Evolutionary conservation across 2,888 invertebrate species (phyloP).

Genomic region (Spisula solida): DNA sequence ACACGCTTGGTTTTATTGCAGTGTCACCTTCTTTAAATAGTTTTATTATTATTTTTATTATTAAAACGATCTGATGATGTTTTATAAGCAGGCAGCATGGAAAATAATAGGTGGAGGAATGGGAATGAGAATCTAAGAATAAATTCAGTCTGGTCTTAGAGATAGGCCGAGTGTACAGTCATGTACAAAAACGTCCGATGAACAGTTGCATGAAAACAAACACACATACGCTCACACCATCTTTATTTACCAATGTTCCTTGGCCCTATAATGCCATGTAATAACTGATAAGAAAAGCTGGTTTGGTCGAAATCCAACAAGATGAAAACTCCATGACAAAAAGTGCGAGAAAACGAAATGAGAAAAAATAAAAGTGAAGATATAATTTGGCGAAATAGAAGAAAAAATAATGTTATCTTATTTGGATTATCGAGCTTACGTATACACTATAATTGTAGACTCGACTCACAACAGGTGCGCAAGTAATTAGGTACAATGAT

Average conservation of each 20-base stretch:
- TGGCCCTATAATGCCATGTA: not conserved
- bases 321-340: not conserved
- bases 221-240: not conserved
- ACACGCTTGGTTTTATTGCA: no score
- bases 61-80: no score
- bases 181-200: not conserved
- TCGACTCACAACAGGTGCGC: conserved; percentile 37
- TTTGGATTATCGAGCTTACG: not conserved
- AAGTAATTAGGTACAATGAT: conserved; percentile 33
- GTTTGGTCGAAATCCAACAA: conserved; percentile 5
- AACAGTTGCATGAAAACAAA: not conserved
- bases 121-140: no score
- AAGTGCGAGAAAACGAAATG: conserved; percentile 2
- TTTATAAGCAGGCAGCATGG: no score
- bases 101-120: no score
- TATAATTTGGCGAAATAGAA: not conserved
- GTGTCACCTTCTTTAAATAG: no score
- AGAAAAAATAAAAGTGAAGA: not conserved
- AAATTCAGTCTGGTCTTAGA: no score
- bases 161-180: not conserved
- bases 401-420: not conserved
- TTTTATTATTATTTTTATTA: no score
- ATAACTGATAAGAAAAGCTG: not conserved
- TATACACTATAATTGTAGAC: not conserved
- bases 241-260: not conserved